Conservation (phyloP, 1,140 invertebrate genomes). For the Zaprionus inermis region DNA sequence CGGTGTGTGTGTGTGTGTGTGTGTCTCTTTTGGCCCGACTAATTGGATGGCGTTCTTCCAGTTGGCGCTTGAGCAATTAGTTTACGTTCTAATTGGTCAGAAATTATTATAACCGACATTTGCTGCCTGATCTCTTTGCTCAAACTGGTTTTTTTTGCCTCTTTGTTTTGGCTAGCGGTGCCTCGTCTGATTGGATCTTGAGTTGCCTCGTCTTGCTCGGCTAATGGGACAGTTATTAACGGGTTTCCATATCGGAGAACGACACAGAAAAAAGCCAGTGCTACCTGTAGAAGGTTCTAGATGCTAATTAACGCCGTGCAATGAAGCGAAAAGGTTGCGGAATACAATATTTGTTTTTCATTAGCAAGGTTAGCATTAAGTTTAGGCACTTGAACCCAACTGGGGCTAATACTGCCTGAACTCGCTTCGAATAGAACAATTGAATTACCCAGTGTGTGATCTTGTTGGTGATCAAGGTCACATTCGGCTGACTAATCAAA, state of each 20-base stretch:
- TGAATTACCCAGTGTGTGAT: slow-evolving; percentile 52
- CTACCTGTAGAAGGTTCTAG: slow-evolving; percentile 32
- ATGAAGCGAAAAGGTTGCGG: slow-evolving; percentile 71
- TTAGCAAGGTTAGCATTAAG: slow-evolving; percentile 49
- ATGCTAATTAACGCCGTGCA: slow-evolving; percentile 56
- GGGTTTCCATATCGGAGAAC: slow-evolving; percentile 2
- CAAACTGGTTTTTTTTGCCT: slow-evolving; percentile 49
- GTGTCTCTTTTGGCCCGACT: slow-evolving; percentile 58
- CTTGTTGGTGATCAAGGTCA: slow-evolving; percentile 10
- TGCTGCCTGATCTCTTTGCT: slow-evolving; percentile 29
- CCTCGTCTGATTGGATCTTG: slow-evolving; percentile 48
- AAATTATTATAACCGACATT: slow-evolving; percentile 79
- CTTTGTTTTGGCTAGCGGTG: slow-evolving; percentile 16
- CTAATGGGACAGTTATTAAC: slow-evolving; percentile 50
- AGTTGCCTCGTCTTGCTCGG: neutral
- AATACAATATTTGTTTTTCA: slow-evolving; percentile 46
- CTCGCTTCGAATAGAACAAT: slow-evolving; percentile 34
- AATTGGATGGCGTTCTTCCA: slow-evolving; percentile 79
- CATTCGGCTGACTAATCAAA: slow-evolving; percentile 10
- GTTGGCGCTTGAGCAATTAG: slow-evolving; percentile 80
- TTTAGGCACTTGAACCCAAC: slow-evolving; percentile 29
- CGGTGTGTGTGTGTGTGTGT: slow-evolving; percentile 30
- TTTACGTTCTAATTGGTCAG: slow-evolving; percentile 81
- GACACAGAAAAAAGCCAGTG: slow-evolving; percentile 1
- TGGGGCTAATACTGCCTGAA: neutral